These are phyloP conservation scores for Chinchilla lanigera DNA, from an alignment of 2,113 vertebrate species.

Conservation along the genomic window DNA sequence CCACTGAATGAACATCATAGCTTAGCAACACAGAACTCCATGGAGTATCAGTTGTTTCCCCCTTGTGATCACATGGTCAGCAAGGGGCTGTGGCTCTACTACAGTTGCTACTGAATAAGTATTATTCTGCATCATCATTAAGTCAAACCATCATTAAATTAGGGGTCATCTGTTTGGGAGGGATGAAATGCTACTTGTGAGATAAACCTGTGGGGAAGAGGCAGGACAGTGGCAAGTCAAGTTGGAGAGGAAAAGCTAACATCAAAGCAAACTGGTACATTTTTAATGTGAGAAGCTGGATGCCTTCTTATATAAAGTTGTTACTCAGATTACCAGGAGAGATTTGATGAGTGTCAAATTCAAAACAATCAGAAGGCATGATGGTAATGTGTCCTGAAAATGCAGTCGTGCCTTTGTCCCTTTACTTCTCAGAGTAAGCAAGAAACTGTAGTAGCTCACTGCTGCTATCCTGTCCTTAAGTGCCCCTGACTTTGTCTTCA, in stretches of 20 bases:
- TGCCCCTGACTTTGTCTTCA: background rate
- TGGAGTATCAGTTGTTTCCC: background rate
- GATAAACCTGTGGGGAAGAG: background rate
- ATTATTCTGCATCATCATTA: background rate
- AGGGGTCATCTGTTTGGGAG: background rate
- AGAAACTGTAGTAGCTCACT: background rate
- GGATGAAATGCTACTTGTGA: background rate
- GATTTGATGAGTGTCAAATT: conserved; percentile 57
- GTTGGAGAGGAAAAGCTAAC: background rate
- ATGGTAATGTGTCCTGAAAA: conserved; percentile 69
- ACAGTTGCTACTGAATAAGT: background rate
- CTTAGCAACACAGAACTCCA: background rate
- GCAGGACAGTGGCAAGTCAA: background rate
- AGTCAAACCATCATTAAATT: too few relatives aligned
- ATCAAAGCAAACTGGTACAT: background rate
- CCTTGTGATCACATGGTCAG: too few relatives aligned
- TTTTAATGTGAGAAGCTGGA: background rate
- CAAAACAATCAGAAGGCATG: background rate
- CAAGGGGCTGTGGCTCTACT: background rate
- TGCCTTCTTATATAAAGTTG: conserved; percentile 56
- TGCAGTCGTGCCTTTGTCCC: background rate
- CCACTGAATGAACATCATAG: background rate
- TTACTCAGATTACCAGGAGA: conserved; percentile 66
- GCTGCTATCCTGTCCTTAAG: background rate
- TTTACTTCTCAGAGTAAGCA: background rate